Conservation (phyloP, 2,888 invertebrate species). For the Ferdinandea cuprea region DNA sequence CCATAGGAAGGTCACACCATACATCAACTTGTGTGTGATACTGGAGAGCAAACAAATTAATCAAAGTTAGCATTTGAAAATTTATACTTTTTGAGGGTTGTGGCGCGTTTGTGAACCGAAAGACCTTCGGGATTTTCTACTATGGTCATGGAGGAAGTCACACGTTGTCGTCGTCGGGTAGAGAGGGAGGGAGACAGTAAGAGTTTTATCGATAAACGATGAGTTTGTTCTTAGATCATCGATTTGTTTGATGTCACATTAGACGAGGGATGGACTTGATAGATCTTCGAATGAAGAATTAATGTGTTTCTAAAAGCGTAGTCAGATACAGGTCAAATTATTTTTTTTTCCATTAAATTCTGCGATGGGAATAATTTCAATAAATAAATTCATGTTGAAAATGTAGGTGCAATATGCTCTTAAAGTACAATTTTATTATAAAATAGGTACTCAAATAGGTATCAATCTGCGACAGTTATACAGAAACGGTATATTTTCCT, state of each 20-base stretch:
- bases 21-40: constrained; percentile 17
- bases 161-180: constrained; percentile 2
- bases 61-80: constrained; percentile 72
- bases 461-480: too few species aligned
- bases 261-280: background rate
- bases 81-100: constrained; percentile 24
- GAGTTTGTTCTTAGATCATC: constrained; percentile 62
- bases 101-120: background rate
- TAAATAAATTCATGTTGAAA: too few species aligned
- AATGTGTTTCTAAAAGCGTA: constrained; percentile 1
- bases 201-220: constrained; percentile 65
- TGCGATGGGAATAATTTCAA: too few species aligned
- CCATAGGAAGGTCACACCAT: constrained; percentile 46
- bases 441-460: too few species aligned
- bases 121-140: constrained; percentile 52
- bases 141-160: constrained; percentile 45
- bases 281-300: constrained; percentile 16
- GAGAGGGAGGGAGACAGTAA: background rate
- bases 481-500: too few species aligned
- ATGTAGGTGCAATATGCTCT: too few species aligned
- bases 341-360: too few species aligned
- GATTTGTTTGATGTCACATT: constrained; percentile 45
- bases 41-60: constrained; percentile 67
- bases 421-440: too few species aligned
- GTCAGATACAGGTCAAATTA: too few species aligned